A percentile compares a stretch with the other conserved stretches of the same genome.
phyloP scores from a whole-genome alignment of 2,797 vertebrate genomes.

The Diceros bicornis region DNA sequence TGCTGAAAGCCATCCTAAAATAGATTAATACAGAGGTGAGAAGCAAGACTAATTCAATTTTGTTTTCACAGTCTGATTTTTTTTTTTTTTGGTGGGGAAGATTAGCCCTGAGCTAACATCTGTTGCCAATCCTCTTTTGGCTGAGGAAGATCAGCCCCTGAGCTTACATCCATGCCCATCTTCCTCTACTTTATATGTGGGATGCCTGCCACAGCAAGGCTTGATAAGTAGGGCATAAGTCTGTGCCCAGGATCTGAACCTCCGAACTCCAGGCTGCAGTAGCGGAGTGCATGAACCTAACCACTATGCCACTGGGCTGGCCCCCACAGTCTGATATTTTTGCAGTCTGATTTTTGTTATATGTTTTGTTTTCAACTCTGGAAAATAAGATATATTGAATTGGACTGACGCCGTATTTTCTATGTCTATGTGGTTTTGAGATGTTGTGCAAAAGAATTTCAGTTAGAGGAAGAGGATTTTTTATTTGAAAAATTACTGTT shows the following conservation, averaged over 20 bases:
- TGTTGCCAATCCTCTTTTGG: too few relatives aligned
- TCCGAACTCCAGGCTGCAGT: too few relatives aligned
- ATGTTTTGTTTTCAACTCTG: slow-evolving; percentile 58
- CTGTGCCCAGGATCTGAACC: too few relatives aligned
- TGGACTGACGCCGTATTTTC: slow-evolving; percentile 34
- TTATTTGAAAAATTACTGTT: slow-evolving; percentile 58
- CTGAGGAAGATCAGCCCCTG: too few relatives aligned
- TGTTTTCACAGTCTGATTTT: neutral
- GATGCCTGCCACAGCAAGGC: too few relatives aligned
- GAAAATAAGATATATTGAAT: slow-evolving; percentile 31
- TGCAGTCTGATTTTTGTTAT: slow-evolving; percentile 17
- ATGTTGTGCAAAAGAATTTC: slow-evolving; percentile 51
- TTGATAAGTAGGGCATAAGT: too few relatives aligned
- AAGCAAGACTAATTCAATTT: slow-evolving; percentile 54
- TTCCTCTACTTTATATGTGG: too few relatives aligned
- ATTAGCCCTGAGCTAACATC: too few relatives aligned
- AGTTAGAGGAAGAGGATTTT: slow-evolving; percentile 59
- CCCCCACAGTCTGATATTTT: neutral
- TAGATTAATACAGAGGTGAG: neutral
- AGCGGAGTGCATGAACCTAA: too few relatives aligned
- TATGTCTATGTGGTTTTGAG: slow-evolving; percentile 24
- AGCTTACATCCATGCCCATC: too few relatives aligned
- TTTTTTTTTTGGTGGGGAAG: neutral
- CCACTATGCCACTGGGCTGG: too few relatives aligned
- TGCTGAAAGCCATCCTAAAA: slow-evolving; percentile 3